These are phyloP conservation scores for Epizoanthus rinbou DNA, from an alignment of 92 coral and sea anemone species.

Conservation along the genomic window DNA sequence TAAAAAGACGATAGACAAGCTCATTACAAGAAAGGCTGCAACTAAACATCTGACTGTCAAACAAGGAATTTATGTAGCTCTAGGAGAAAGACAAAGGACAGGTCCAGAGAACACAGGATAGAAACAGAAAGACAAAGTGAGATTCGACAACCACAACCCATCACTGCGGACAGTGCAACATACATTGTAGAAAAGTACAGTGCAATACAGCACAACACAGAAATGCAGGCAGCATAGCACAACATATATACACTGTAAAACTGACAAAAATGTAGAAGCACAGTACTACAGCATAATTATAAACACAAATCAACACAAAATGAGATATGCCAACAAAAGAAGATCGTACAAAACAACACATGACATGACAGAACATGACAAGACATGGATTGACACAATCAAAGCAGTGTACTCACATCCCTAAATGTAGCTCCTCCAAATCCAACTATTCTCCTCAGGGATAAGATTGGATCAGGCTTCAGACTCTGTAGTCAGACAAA, in stretches of 20 bases:
- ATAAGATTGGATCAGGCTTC: slow-evolving; percentile 95
- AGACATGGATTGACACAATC: neutral
- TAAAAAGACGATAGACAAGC: neutral
- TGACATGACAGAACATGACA: neutral
- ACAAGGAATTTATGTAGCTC: slow-evolving; percentile 2
- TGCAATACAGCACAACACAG: neutral
- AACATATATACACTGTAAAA: no score
- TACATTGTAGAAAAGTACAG: no score
- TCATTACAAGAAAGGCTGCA: neutral
- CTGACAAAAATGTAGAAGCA: no score
- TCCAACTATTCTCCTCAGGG: slow-evolving; percentile 90
- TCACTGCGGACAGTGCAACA: no score
- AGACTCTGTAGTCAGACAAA: slow-evolving; percentile 64
- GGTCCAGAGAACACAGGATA: neutral
- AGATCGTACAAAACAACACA: neutral
- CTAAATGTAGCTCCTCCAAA: slow-evolving; percentile 95
- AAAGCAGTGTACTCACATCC: slow-evolving; percentile 63
- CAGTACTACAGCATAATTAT: no score
- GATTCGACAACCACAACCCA: neutral
- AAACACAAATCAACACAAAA: neutral
- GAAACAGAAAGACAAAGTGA: neutral
- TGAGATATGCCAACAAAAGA: neutral
- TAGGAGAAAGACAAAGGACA: no score
- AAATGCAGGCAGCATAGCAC: no score
- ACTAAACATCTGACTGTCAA: neutral